Evolutionary conservation across 1,140 invertebrate genomes (phyloP).

Genomic region (Chironomus striatipennis): DNA sequence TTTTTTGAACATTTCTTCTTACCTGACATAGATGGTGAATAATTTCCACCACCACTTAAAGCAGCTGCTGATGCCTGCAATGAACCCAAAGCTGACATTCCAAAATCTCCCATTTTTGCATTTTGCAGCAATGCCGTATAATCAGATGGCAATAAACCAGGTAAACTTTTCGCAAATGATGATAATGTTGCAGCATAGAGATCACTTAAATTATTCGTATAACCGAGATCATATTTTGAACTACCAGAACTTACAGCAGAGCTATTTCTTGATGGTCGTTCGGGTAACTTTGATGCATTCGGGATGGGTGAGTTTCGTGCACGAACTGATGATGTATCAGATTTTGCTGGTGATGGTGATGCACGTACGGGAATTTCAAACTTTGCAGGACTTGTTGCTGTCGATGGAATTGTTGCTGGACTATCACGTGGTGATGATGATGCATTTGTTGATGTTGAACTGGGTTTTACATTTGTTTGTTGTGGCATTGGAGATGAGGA

Average conservation of each 20-base stretch:
- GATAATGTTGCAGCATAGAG: slow-evolving; percentile 6
- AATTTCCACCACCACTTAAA: not conserved
- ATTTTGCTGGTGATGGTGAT: slow-evolving; percentile 38
- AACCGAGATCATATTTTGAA: slow-evolving; percentile 1
- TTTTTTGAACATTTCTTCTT: too few species aligned
- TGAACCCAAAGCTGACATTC: slow-evolving; percentile 5
- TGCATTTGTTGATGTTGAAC: slow-evolving; percentile 21
- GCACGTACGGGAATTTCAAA: slow-evolving; percentile 37
- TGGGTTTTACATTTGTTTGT: slow-evolving; percentile 27
- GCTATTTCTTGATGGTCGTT: slow-evolving; percentile 32
- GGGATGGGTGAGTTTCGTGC: slow-evolving; percentile 37
- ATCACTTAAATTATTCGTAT: slow-evolving; percentile 3
- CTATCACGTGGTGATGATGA: slow-evolving; percentile 35
- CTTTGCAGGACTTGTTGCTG: slow-evolving; percentile 39
- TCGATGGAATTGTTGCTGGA: slow-evolving; percentile 38
- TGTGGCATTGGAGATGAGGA: slow-evolving; percentile 31
- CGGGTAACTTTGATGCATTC: slow-evolving; percentile 35
- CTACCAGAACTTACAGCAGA: slow-evolving; percentile 32
- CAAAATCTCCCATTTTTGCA: slow-evolving; percentile 31
- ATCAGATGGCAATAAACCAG: slow-evolving; percentile 29
- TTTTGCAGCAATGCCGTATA: slow-evolving; percentile 38
- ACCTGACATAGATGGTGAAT: not conserved
- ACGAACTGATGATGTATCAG: slow-evolving; percentile 34
- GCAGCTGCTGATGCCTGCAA: slow-evolving; percentile 1
- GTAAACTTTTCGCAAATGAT: not conserved